Percentiles rank a stretch among this genome's conserved stretches.
Evolutionary conservation across 2,113 vertebrate species (phyloP).

Genomic region (Hucho hucho): DNA sequence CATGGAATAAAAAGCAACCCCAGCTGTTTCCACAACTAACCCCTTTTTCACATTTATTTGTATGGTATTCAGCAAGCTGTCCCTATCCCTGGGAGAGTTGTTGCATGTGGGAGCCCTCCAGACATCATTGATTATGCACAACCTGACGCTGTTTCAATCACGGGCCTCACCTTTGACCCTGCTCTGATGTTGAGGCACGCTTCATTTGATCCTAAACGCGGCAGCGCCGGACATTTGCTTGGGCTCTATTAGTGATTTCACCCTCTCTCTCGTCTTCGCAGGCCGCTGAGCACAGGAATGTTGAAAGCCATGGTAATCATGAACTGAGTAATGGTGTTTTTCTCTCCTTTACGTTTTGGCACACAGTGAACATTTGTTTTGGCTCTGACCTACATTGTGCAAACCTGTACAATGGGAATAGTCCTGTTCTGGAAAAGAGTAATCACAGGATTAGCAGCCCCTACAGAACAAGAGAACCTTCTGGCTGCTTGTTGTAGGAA

Average conservation of each 20-base stretch:
- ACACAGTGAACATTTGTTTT: background rate
- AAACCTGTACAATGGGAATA: background rate
- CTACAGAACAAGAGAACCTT: background rate
- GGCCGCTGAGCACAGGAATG: background rate
- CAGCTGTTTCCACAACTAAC: conserved; percentile 42
- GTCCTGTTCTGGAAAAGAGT: background rate
- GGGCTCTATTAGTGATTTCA: background rate
- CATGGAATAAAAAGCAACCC: background rate
- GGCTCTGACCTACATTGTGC: conserved; percentile 1
- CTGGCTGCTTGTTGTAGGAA: conserved; percentile 24
- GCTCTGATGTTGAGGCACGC: conserved; percentile 25
- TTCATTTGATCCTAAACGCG: conserved; percentile 26
- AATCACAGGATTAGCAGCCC: conserved; percentile 8
- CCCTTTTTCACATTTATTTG: conserved; percentile 25
- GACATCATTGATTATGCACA: conserved; percentile 25
- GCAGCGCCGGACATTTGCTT: background rate
- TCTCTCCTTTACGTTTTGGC: conserved; percentile 9
- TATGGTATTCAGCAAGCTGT: conserved; percentile 26
- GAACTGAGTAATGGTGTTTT: background rate
- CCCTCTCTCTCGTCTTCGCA: background rate
- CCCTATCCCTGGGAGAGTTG: conserved; percentile 23
- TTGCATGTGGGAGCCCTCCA: background rate
- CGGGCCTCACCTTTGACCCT: conserved; percentile 33
- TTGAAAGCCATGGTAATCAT: conserved; percentile 12
- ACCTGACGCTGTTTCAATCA: conserved; percentile 31